Conservation (phyloP, 1,140 invertebrate species). For the Andricus grossulariae region DNA sequence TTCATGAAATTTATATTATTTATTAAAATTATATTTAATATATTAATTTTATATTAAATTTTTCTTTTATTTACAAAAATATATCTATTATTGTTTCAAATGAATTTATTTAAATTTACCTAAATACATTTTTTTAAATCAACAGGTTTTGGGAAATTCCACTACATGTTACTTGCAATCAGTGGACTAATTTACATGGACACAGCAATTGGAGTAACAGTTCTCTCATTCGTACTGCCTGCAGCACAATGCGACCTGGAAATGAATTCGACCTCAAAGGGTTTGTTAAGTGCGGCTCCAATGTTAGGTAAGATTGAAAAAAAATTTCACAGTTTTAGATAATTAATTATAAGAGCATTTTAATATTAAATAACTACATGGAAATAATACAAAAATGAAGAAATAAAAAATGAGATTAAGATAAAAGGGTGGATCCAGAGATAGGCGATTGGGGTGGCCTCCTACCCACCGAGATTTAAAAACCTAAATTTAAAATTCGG, state of each 20-base stretch:
- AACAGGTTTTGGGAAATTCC: conserved; percentile 88
- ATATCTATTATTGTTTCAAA: too few relatives aligned
- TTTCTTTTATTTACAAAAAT: too few relatives aligned
- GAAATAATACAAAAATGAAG: not conserved
- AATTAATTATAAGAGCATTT: not conserved
- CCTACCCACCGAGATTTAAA: too few relatives aligned
- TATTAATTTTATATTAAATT: not conserved
- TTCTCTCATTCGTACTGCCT: conserved; percentile 87
- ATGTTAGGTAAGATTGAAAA: conserved; percentile 79
- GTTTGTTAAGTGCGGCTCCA: conserved; percentile 84
- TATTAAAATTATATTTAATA: too few relatives aligned
- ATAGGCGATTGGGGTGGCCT: too few relatives aligned
- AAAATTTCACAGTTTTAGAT: not conserved
- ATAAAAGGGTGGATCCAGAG: too few relatives aligned
- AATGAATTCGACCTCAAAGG: conserved; percentile 85
- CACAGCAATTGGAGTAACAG: conserved; percentile 90
- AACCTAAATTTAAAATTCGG: too few relatives aligned
- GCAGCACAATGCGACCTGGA: conserved; percentile 85
- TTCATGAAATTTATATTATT: too few relatives aligned
- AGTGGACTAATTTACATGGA: conserved; percentile 85
- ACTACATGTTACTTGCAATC: conserved; percentile 81
- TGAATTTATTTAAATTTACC: not conserved
- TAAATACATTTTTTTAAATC: not conserved
- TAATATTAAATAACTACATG: not conserved
- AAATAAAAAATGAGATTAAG: too few relatives aligned